phyloP scores from a whole-genome alignment of 2,797 vertebrate species.

The Sebastes trivittatus region DNA sequence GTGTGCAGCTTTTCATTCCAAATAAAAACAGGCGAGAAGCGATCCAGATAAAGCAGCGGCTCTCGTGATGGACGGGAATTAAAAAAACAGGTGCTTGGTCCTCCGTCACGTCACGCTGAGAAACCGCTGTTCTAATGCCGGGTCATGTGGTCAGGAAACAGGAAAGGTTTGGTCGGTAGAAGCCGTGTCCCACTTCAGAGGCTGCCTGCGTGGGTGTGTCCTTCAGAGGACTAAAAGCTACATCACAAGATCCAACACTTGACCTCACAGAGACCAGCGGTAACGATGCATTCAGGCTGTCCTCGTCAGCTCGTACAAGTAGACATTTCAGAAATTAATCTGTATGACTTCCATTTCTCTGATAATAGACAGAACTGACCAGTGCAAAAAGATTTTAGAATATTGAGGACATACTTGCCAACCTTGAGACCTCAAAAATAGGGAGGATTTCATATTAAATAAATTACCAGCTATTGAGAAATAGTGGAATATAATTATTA shows the following conservation, averaged over 20 bases:
- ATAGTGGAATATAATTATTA: no score
- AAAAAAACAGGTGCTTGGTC: neutral
- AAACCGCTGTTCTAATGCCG: slow-evolving; percentile 10
- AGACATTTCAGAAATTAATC: neutral
- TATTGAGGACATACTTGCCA: neutral
- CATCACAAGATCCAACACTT: neutral
- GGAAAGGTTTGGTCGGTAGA: neutral
- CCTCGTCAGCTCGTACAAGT: neutral
- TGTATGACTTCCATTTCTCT: neutral
- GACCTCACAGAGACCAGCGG: slow-evolving; percentile 51
- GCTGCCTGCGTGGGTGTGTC: neutral
- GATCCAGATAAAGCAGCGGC: neutral
- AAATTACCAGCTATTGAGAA: no score
- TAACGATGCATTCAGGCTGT: neutral
- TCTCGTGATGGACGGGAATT: neutral
- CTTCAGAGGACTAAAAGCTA: neutral
- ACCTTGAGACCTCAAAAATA: neutral
- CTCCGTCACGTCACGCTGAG: neutral
- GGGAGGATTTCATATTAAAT: neutral
- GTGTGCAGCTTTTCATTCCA: slow-evolving; percentile 1
- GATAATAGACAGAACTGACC: neutral
- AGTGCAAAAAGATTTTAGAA: neutral
- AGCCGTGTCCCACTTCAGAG: slow-evolving; percentile 30
- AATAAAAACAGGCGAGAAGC: neutral
- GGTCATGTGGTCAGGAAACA: neutral